A percentile compares a stretch with the other conserved stretches of the same genome.
Evolutionary conservation across 1,140 invertebrate genomes (phyloP).

Genomic region (Zaprionus vittiger): DNA sequence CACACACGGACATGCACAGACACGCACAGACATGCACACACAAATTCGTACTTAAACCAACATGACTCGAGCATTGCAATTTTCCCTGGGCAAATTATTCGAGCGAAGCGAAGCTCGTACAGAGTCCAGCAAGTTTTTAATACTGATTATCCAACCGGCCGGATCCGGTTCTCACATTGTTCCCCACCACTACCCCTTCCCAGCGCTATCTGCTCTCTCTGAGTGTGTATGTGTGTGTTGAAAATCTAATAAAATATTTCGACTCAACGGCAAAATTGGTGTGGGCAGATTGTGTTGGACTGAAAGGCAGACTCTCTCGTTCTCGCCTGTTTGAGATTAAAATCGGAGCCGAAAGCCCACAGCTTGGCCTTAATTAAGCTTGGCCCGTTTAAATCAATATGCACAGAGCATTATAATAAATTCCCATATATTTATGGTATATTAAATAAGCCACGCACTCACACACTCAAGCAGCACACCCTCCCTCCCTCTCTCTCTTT

Average conservation of each 20-base stretch:
- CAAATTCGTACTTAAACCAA: slow-evolving; percentile 47
- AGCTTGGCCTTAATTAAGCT: slow-evolving; percentile 68
- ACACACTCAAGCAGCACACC: background rate
- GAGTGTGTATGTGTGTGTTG: slow-evolving; percentile 7
- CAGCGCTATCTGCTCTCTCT: background rate
- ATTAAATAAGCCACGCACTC: slow-evolving; percentile 63
- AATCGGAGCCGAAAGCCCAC: slow-evolving; percentile 38
- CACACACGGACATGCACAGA: slow-evolving; percentile 25
- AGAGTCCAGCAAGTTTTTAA: slow-evolving; percentile 57
- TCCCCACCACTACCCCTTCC: background rate
- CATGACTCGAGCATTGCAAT: slow-evolving; percentile 65
- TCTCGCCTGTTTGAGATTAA: slow-evolving; percentile 36
- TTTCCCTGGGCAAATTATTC: slow-evolving; percentile 40
- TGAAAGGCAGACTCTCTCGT: background rate
- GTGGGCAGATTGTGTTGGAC: slow-evolving; percentile 67
- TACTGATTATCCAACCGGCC: slow-evolving; percentile 66
- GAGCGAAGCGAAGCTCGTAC: slow-evolving; percentile 10
- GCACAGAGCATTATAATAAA: slow-evolving; percentile 47
- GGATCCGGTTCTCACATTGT: slow-evolving; percentile 8
- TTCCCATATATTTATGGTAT: slow-evolving; percentile 56
- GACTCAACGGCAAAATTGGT: slow-evolving; percentile 26
- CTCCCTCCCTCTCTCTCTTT: background rate
- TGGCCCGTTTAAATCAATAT: slow-evolving; percentile 60
- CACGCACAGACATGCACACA: slow-evolving; percentile 24
- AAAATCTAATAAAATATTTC: slow-evolving; percentile 73